Base-by-base conservation (phyloP, 2,888 invertebrate species). In the Drosophila colorata region DNA sequence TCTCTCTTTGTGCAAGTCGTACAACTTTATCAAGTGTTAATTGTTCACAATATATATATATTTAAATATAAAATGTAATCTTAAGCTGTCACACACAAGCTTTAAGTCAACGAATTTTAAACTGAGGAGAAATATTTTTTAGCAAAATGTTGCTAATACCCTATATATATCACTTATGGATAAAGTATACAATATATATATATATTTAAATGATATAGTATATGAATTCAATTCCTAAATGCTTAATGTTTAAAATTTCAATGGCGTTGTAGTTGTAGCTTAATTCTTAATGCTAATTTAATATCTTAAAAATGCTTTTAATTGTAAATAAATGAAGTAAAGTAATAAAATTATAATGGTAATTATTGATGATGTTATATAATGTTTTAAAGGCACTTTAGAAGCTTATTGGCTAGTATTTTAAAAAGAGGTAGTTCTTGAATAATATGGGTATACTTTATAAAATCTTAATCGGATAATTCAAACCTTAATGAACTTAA, bases 91-190 rank as follows among this genome's bases (percentile, higher is more conserved):
- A 46, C 65, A 64, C 55, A 66, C 66, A 80, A 79, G 77, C 81
- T 80, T 75, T 83, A 85, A 81, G 81, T 52, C 67, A 73, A 74
- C 52, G 67, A 81, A 86, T 85, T 85, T 85, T 85, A 84, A 86
- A 80, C 75, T 68, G 25, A 60, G 20, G 28, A 41, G 46, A 40
- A 52, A 56, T 58, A 13, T 51, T 51, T 6, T 31, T 37, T 64
- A 77, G 53, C 35, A 46, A 44, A 51, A 31, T 55, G 59, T 67
- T 70, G 53, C 61, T 52, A 55, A 63, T 57, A 63, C 25, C 20
- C 31, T 31, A 66, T 49, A 71, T 64, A 49, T 55, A 48, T 40
- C 55, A 69, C 38, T 52, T 51, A 67, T 47, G 35, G 46, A 53
- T 51, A 59, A 72, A 64, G 35, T 47, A 43, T 47, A 59, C 33